Percentiles rank a stretch among this genome's conserved stretches.
Conservation (phyloP, 2,797 vertebrate species). For the Pampus argenteus region DNA sequence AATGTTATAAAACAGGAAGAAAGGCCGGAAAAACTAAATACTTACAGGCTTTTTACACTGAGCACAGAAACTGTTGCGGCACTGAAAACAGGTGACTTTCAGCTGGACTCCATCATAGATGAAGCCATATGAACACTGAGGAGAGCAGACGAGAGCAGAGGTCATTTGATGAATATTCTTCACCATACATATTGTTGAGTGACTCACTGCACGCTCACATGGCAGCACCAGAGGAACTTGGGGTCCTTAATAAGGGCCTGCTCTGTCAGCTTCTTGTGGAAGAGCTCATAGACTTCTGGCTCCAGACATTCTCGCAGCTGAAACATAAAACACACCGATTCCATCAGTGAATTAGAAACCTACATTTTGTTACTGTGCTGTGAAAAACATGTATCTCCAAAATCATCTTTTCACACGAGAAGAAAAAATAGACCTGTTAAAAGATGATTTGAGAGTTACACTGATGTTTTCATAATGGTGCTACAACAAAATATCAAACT, state of each 20-base stretch:
- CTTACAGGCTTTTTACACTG: slow-evolving; percentile 91
- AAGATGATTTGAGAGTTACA: no score
- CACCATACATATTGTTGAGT: not conserved
- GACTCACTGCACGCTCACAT: slow-evolving; percentile 80
- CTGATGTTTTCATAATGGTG: no score
- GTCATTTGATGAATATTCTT: not conserved
- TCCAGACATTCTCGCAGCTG: slow-evolving; percentile 92
- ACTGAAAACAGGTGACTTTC: slow-evolving; percentile 93
- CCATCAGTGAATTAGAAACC: not conserved
- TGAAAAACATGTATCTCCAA: no score
- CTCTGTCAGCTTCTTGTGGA: slow-evolving; percentile 93
- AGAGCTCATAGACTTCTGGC: slow-evolving; percentile 90
- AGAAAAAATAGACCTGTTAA: no score
- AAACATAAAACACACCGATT: not conserved
- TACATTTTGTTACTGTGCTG: no score
- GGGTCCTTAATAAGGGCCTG: slow-evolving; percentile 92
- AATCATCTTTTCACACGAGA: no score
- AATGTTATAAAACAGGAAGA: not conserved
- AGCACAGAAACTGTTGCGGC: slow-evolving; percentile 92
- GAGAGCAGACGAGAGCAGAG: not conserved
- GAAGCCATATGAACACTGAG: slow-evolving; percentile 92
- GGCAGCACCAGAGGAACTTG: slow-evolving; percentile 94
- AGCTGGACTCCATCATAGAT: slow-evolving; percentile 93
- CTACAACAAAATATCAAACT: no score
- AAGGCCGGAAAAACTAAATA: slow-evolving; percentile 10